Evolutionary conservation across 2,888 invertebrate genomes (phyloP).

Genomic region (Cyclophora punctaria): DNA sequence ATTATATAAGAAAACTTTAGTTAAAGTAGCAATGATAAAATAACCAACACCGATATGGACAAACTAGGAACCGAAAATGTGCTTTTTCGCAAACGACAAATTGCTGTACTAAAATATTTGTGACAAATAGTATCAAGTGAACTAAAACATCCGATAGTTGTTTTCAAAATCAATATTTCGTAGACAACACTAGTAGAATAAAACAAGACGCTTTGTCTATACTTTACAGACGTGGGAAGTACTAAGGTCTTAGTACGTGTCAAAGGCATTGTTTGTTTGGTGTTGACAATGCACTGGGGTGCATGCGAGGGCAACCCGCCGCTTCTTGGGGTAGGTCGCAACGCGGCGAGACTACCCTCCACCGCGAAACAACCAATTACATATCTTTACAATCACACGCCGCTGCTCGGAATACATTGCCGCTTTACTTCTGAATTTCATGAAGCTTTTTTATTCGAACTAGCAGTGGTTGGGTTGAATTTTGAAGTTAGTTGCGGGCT

Average conservation of each 20-base stretch:
- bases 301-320: slow-evolving; percentile 39
- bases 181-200: too few species aligned
- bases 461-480: slow-evolving; percentile 22
- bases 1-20: too few species aligned
- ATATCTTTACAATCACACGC: slow-evolving; percentile 2
- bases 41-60: too few species aligned
- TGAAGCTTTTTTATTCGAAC: not conserved
- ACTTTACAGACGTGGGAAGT: too few species aligned
- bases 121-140: too few species aligned
- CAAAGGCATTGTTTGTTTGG: slow-evolving; percentile 23
- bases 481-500: not conserved
- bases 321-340: slow-evolving; percentile 63
- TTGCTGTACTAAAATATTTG: too few species aligned
- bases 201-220: too few species aligned
- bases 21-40: too few species aligned
- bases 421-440: not conserved
- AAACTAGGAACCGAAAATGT: too few species aligned
- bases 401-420: slow-evolving; percentile 22
- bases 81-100: too few species aligned
- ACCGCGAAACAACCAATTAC: slow-evolving; percentile 25
- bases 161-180: too few species aligned
- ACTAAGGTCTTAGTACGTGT: not conserved
- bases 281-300: slow-evolving; percentile 36
- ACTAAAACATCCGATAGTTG: too few species aligned
- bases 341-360: slow-evolving; percentile 41